Evolutionary conservation across 1,140 invertebrate species (phyloP), one percentile per base, ranked within the genome.

Genomic region (Rhizoglyphus robini): DNA sequence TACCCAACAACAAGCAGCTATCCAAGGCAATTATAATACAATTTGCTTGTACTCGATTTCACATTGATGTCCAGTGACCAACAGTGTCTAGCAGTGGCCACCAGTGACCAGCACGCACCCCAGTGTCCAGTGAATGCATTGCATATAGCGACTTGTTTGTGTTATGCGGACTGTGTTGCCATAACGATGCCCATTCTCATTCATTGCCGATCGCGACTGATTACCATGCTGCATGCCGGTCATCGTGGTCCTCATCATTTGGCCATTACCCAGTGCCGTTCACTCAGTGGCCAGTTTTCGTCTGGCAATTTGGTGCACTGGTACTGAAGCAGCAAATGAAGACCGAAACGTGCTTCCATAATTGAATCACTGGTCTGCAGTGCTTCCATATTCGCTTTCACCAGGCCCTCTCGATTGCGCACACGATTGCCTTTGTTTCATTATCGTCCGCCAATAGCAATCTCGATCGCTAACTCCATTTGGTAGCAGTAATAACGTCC

Each of bases 141-240:
- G 51, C 51, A 54, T 27, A 32, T 32, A 54, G 51, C 51, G 20
- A 32, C 23, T 25, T 54, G 51, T 5, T 32, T 8, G 51, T 54
- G 51, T 32, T 8, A 8, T 11, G 23, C 20, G 51, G 20, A 8
- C 8, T 27, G 51, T 54, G 51, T 54, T 54, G 8, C 51, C 8
- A 54, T 20, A 8, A 54, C 51, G 23, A 20, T 54, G 23, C n/a
- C 58, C 30, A 13, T 32, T 60, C 58, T 47, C 58, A 34, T 32
- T 60, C 27, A 34, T 27, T 60, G 20, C 20, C 58, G 13, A 25
- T 47, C 58, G 13, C 23, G 11, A 57, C n/a, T 60, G 30, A 34
- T 60, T 60, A 60, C 25, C 58, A 60, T 32, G 58, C 58, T 60
- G 20, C 36, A 27, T 23, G 51, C 51, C 51, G 51, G 51, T 54